Conservation (phyloP, 2,888 invertebrate species). For the Cheiracanthium punctorium region DNA sequence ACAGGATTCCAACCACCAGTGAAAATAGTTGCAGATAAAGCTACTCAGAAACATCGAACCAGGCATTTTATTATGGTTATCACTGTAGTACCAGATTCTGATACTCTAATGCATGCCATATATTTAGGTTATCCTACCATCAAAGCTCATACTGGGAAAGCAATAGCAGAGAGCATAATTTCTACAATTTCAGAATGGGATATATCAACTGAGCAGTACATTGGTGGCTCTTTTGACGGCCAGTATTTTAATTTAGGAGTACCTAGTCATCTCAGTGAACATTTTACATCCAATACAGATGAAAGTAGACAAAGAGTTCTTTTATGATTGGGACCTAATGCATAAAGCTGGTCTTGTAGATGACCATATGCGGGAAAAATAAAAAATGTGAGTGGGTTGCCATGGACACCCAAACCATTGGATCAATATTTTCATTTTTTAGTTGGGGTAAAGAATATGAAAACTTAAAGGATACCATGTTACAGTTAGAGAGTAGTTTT, state of each 20-base stretch:
- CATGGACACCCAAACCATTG: neutral
- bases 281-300: neutral
- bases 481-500: too few relatives aligned
- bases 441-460: too few relatives aligned
- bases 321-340: neutral
- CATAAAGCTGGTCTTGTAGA: too few relatives aligned
- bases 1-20: too few relatives aligned
- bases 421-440: too few relatives aligned
- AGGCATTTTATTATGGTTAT: neutral
- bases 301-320: neutral
- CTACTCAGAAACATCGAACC: neutral
- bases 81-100: neutral
- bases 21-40: too few relatives aligned
- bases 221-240: conserved; percentile 7
- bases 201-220: neutral
- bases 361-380: conserved; percentile 17
- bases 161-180: neutral
- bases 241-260: too few relatives aligned
- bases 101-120: neutral
- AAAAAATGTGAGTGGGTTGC: conserved; percentile 3
- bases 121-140: too few relatives aligned
- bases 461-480: too few relatives aligned
- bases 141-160: too few relatives aligned
- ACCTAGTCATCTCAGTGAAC: too few relatives aligned
- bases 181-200: neutral